A percentile compares a stretch with the other conserved stretches of the same genome.
Evolutionary conservation across 2,888 invertebrate genomes (phyloP).

Genomic region (Lasioglossum calceatum): DNA sequence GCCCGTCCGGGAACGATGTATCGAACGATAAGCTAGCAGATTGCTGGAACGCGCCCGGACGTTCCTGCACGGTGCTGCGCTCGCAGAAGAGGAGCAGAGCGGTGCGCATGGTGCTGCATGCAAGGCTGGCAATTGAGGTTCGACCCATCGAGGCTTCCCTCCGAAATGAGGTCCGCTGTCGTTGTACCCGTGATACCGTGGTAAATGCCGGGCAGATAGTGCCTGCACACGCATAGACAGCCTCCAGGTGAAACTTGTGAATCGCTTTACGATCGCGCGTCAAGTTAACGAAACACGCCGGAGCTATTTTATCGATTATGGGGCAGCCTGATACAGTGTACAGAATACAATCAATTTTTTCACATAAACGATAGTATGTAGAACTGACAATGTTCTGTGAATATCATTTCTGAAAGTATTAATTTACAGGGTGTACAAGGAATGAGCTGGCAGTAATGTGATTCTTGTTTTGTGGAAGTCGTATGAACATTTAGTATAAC

Average conservation of each 20-base stretch:
- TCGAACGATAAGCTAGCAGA: slow-evolving; percentile 55
- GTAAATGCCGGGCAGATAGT: slow-evolving; percentile 6
- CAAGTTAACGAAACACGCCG: not conserved
- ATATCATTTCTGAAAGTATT: too few species aligned
- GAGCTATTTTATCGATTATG: slow-evolving; percentile 1
- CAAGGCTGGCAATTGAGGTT: slow-evolving; percentile 26
- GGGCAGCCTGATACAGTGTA: not conserved
- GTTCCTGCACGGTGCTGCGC: not conserved
- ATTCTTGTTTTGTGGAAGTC: too few species aligned
- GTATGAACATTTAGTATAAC: too few species aligned
- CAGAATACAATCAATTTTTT: not conserved
- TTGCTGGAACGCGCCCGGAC: slow-evolving; percentile 32
- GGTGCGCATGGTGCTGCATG: slow-evolving; percentile 44
- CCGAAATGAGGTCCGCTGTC: slow-evolving; percentile 18
- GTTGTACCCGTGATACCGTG: slow-evolving; percentile 1
- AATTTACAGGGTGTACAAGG: too few species aligned
- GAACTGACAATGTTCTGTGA: not conserved
- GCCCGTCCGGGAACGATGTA: slow-evolving; percentile 31
- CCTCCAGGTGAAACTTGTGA: slow-evolving; percentile 26
- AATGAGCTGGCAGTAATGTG: too few species aligned
- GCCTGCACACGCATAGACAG: slow-evolving; percentile 2
- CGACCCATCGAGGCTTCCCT: slow-evolving; percentile 21
- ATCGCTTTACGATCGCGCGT: not conserved
- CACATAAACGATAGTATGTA: not conserved
- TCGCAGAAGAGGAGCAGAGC: slow-evolving; percentile 14